Base-by-base conservation (phyloP, 2,888 invertebrate genomes). In the Eupithecia centaureata region DNA sequence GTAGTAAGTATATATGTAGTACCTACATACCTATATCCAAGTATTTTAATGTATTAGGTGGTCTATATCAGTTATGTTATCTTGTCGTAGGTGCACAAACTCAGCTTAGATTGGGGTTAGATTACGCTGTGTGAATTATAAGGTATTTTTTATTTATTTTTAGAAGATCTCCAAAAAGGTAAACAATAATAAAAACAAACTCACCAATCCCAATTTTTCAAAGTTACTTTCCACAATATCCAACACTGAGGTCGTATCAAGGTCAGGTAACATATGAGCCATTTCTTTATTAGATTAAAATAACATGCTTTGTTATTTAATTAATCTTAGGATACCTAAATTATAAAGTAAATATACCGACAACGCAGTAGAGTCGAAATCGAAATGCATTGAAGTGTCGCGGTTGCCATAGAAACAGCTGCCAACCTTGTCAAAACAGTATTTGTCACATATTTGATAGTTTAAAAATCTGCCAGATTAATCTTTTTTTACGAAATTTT, bases 221-320 rank as follows among this genome's bases (percentile, higher is more conserved):
- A 91, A 93, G 68, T 91, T 92, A 63, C 91, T 89, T 71, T 90
- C 88, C 0, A 92, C 92, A n/a, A 91, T 86, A 74, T 92, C 68
- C 25, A 90, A 78, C 47, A 92, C 82, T 22, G 84, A 81, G 68
- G 83, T 84, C 5, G 79, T 79, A 67, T 92, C 86, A 15, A 92
- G 83, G 0, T 91, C 87, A 10, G 92, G 92, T 73, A 92, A 79
- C 58, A 70, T 33, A 12, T 8, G 1, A n/a, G 70, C 68, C 68
- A 64, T 71, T 35, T 52, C 60, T 47, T 42, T 38, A 33, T 30
- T 38, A 30, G 13, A 61, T 61, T 51, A 61, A 27, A 62, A 8
- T 28, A 25, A 22, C 42, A 25, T 63, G 35, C 12, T 28, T 28
- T 15, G 15, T 27, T 42, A n/a, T 30, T 47, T 56, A 12, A 35